Evolutionary conservation across 2,888 invertebrate species (phyloP).

Genomic region (Apotomis betuletana): DNA sequence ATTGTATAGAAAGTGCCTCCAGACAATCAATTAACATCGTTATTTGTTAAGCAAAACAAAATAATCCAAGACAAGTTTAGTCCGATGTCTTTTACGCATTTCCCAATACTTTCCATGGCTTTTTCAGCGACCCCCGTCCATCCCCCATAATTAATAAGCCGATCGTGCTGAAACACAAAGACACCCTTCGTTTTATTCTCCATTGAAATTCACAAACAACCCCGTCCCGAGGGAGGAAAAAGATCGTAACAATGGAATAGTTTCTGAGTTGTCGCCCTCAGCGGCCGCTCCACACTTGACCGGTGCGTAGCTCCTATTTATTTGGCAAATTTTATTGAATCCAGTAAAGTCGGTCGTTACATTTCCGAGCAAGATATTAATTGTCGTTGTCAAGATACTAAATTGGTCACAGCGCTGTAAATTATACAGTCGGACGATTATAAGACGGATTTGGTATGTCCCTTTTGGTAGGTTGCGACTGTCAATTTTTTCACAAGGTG

Average conservation of each 20-base stretch:
- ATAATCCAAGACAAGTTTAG: background rate
- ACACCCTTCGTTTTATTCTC: conserved; percentile 12
- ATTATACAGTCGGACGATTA: no score
- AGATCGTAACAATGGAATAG: conserved; percentile 37
- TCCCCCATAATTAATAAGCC: conserved; percentile 34
- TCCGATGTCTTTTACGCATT: background rate
- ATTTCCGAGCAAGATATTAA: no score
- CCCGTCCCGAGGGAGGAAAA: conserved; percentile 32
- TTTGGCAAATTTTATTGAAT: background rate
- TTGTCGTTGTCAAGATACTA: no score
- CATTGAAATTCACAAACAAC: conserved; percentile 30
- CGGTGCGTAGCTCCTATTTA: background rate
- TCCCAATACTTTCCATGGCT: background rate
- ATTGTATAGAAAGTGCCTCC: no score
- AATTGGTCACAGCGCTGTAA: no score
- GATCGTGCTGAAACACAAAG: conserved; percentile 30
- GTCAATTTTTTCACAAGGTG: no score
- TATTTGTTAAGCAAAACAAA: no score
- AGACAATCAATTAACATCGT: no score
- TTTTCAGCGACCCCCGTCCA: background rate
- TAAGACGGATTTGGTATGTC: no score
- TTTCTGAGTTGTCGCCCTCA: conserved; percentile 33
- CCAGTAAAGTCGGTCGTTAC: no score
- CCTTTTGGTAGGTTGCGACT: no score
- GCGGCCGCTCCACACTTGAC: conserved; percentile 5